These are phyloP conservation scores for Loxodonta africana DNA, from an alignment of 2,113 vertebrate species.

Conservation along the genomic window DNA sequence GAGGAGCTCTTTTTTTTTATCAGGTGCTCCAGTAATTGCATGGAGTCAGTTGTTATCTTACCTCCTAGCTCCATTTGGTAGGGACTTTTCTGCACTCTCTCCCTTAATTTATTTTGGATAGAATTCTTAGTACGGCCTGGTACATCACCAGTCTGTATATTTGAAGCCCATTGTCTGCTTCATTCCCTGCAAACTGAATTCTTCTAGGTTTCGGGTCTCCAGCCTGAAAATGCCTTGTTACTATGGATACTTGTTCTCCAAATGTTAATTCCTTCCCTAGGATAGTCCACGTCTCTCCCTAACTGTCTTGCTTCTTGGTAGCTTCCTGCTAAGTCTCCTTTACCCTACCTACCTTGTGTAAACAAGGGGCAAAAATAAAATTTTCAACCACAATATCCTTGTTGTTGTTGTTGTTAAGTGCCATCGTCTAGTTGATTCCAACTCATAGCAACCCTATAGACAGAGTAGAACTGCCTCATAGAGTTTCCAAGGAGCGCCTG, in stretches of 20 bases:
- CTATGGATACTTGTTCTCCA: neutral
- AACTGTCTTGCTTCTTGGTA: neutral
- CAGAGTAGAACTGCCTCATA: no score
- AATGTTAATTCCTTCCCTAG: neutral
- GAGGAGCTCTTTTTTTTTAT: neutral
- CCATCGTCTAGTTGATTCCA: no score
- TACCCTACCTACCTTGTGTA: neutral
- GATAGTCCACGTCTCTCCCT: neutral
- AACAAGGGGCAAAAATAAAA: neutral
- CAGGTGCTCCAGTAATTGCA: neutral
- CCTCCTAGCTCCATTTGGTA: no score
- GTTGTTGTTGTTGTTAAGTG: no score
- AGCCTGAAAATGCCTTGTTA: neutral
- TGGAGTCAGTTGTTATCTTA: neutral
- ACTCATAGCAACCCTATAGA: no score
- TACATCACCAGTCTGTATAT: no score
- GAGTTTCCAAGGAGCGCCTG: no score
- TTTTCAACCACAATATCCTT: neutral
- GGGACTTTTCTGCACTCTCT: neutral
- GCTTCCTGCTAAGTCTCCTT: neutral
- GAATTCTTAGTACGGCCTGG: neutral
- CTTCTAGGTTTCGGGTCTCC: neutral
- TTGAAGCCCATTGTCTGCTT: neutral
- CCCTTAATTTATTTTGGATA: neutral
- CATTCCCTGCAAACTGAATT: neutral